Evolutionary conservation across 2,888 invertebrate genomes (phyloP), one percentile per base, ranked within the genome.

Genomic region (Harpalus rufipes): DNA sequence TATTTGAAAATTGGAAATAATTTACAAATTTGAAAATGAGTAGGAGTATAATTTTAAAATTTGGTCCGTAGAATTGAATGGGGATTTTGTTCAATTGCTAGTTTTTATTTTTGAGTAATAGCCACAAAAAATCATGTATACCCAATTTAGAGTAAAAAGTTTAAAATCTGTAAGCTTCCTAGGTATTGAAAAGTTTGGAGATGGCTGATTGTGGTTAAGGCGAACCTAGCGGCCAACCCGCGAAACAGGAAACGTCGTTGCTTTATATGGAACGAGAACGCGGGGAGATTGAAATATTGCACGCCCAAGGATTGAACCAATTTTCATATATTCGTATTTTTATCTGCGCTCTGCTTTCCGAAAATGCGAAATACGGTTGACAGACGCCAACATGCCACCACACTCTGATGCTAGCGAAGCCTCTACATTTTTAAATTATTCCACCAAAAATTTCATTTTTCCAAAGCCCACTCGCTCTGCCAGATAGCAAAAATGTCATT

Each of bases 231-330:
- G 88, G 89, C 89, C 72, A 74, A 74, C 72, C 90, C 89, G 89
- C 90, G 89, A 90, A 90, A 90, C 90, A 89, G 90, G 90, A 90
- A 90, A 89, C 89, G 90, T 90, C 90, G 90, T 84, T 78, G 84
- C 83, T 89, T 89, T 83, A 83, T 83, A 83, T 84, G 84, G 78
- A 78, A 84, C 76, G 59, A 88, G 87, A 72, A 82, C 82, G 82
- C 65, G 63, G 56, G 63, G 88, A 90, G 90, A 90, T 90, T 90
- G 90, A 90, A 90, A 90, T 90, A 90, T 90, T 90, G 90, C 89
- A 89, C 90, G 90, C 90, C 89, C 89, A 89, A 90, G 90, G 90
- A 90, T 90, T 90, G 88, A 90, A 89, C 90, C 90, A 90, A 90
- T 90, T 90, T 90, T 90, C 90, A 89, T 90, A 89, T 89, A 90